Evolutionary conservation across 53 echinoderm and acorn worm genomes (phyloP), one percentile per base, ranked within the genome.

Genomic region (Apostichopus leukothele): DNA sequence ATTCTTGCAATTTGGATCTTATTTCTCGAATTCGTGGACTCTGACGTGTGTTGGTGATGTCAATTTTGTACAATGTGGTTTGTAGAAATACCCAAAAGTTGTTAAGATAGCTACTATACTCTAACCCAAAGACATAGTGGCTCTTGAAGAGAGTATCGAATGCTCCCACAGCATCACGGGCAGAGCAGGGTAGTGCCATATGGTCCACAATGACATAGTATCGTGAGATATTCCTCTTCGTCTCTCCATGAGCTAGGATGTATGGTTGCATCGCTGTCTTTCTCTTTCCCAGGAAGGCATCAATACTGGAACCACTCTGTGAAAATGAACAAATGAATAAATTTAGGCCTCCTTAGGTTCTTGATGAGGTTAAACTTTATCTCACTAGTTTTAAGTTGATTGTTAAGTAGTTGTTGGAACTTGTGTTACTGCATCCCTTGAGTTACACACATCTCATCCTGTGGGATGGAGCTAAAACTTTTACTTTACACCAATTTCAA

Each of bases 201-300:
- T 91, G 89, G 73, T 91, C 91, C n/a, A 91, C 71, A 50, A 91
- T 85, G 63, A 91, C 54, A 57, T 89, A 89, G 78, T 91, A 91
- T 13, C 73, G 52, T 21, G 51, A 84, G 63, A 91, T 84, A 27
- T 80, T 50, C 75, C 73, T 73, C 60, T 60, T 60, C 23, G 89
- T 75, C 83, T 89, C 60, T 81, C 91, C 91, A 60, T 89, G 71
- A 53, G 74, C 89, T 11, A 91, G 91, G 51, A 91, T 74, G 89
- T 89, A 91, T 67, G 91, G 91, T 74, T 91, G 91, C 39, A 73
- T 91, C 5, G 52, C 7, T 18, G 52, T 25, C 84, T 84, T 22
- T 52, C 75, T 67, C 89, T 20, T 53, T 50, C 84, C 76, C 66
- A 90, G 78, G 75, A 90, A 90, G 21, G 76, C 91, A 52, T 90